phyloP scores from a whole-genome alignment of 2,888 invertebrate genomes.

The Plebejus argus region DNA sequence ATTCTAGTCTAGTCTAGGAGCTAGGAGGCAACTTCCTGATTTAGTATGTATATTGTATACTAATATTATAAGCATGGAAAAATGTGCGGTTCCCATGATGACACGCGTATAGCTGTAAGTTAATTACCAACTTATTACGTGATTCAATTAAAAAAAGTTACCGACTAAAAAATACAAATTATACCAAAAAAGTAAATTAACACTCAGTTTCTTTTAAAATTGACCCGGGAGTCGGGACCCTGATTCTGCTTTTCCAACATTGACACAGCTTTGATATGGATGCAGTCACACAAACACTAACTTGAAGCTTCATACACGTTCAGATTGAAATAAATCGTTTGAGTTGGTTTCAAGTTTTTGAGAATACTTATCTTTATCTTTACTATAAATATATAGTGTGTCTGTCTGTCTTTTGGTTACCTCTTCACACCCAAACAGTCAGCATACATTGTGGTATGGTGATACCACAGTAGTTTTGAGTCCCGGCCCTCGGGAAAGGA shows the following conservation, averaged over 20 bases:
- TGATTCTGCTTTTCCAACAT: neutral
- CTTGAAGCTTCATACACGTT: no score
- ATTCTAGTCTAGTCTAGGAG: neutral
- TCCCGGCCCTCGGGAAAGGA: no score
- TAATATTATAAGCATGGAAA: no score
- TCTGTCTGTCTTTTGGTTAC: no score
- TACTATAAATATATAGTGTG: no score
- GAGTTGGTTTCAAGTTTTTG: no score
- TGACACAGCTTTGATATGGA: neutral
- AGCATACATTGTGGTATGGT: no score
- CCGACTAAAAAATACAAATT: neutral
- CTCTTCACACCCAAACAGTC: no score
- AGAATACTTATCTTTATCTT: no score
- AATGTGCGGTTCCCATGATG: no score
- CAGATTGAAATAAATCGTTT: no score
- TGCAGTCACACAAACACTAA: neutral
- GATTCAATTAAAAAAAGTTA: neutral
- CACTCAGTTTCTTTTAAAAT: neutral
- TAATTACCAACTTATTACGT: neutral
- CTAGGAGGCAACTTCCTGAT: neutral
- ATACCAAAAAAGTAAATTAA: slow-evolving; percentile 4
- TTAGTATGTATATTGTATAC: neutral
- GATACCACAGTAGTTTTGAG: no score
- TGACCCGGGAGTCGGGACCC: neutral
- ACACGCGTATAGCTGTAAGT: neutral